phyloP scores from a whole-genome alignment of 2,113 vertebrate species.

The Steatornis caripensis region DNA sequence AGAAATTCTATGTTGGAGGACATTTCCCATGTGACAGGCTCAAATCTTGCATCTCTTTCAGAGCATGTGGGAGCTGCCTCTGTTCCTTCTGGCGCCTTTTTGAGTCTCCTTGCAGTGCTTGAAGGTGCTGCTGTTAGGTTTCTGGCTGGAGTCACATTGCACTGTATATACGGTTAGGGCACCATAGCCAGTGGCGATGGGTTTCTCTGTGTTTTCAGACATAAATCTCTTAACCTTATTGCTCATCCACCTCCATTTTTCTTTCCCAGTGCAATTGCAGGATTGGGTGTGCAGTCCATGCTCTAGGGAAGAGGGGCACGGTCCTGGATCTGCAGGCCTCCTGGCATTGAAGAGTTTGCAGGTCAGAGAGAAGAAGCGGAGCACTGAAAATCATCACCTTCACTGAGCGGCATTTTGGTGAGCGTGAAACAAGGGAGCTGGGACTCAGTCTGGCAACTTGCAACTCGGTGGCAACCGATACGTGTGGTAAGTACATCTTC shows the following conservation, averaged over 20 bases:
- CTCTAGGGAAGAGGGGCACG: neutral
- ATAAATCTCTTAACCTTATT: neutral
- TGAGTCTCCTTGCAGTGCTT: neutral
- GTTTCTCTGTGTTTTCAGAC: neutral
- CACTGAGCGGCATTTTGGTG: neutral
- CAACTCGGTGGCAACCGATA: neutral
- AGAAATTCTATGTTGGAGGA: neutral
- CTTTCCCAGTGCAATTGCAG: neutral
- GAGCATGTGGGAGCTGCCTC: neutral
- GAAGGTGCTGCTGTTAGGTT: neutral
- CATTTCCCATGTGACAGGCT: neutral
- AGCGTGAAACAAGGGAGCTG: neutral
- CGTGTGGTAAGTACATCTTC: neutral
- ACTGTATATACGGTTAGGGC: neutral
- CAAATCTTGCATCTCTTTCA: neutral
- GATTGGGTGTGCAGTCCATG: neutral
- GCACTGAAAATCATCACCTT: neutral
- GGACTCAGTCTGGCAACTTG: neutral
- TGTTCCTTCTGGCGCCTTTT: neutral
- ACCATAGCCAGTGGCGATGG: neutral
- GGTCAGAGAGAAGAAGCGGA: neutral
- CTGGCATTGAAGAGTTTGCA: neutral
- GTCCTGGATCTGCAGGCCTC: neutral
- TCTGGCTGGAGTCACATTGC: neutral
- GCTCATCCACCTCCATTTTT: neutral